Percentiles rank a stretch among this genome's conserved stretches.
These are phyloP conservation scores for Lithophane ornitopus DNA, from an alignment of 2,888 invertebrate genomes.

Conservation along the genomic window DNA sequence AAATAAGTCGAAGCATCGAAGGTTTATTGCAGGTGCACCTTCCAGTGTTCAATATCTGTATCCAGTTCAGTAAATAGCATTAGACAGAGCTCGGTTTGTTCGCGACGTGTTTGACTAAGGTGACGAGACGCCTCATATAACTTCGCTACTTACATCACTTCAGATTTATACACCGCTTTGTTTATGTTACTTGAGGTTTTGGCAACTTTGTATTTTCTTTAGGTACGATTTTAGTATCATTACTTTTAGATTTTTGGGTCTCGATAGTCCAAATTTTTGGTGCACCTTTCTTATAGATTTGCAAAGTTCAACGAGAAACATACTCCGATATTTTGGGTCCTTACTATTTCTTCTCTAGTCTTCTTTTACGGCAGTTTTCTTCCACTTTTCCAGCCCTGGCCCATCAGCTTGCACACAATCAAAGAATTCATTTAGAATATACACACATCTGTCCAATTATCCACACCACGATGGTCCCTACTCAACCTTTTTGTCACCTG, in stretches of 20 bases:
- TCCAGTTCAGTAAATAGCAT: constrained; percentile 74
- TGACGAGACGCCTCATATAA: constrained; percentile 68
- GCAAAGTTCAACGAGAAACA: no score
- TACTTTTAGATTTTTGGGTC: background rate
- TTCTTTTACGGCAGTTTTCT: background rate
- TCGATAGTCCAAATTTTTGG: background rate
- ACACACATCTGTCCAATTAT: no score
- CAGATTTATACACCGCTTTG: constrained; percentile 34
- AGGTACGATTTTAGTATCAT: background rate
- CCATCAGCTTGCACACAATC: background rate
- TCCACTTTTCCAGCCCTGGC: background rate
- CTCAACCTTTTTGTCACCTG: constrained; percentile 22
- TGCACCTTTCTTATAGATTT: background rate
- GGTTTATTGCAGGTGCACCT: constrained; percentile 28
- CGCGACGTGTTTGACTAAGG: constrained; percentile 75
- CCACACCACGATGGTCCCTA: background rate
- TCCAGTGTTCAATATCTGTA: constrained; percentile 62
- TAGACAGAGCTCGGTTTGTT: constrained; percentile 75
- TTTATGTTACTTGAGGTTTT: constrained; percentile 37
- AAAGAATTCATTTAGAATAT: background rate
- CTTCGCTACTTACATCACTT: constrained; percentile 43
- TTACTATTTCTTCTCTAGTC: no score
- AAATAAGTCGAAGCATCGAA: background rate
- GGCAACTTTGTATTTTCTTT: background rate
- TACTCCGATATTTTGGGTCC: background rate